Conservation (phyloP, 1,140 invertebrate genomes). For the Eumeta japonica region DNA sequence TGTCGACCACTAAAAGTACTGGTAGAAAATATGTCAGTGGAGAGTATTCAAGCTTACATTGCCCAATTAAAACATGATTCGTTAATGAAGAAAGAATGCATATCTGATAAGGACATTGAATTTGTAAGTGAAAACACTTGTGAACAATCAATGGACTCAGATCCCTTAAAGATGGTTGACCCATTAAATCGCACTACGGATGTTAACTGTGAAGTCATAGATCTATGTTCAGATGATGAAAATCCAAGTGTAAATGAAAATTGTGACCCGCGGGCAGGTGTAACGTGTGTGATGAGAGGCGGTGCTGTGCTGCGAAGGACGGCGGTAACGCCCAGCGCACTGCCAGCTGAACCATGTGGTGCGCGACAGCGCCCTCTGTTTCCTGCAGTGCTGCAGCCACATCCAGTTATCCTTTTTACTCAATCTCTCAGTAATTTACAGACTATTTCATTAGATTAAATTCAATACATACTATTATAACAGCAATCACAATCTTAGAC, state of each 20-base stretch:
- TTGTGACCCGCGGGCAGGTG: constrained; percentile 41
- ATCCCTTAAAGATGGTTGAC: constrained; percentile 26
- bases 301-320: constrained; percentile 41
- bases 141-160: constrained; percentile 23
- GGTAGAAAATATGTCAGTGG: constrained; percentile 33
- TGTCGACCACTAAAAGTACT: constrained; percentile 40
- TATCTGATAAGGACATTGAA: constrained; percentile 39
- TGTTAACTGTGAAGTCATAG: constrained; percentile 50
- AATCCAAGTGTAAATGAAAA: constrained; percentile 42
- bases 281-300: constrained; percentile 45
- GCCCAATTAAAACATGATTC: constrained; percentile 30
- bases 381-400: constrained; percentile 37
- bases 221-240: constrained; percentile 56
- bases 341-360: constrained; percentile 45
- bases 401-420: constrained; percentile 44
- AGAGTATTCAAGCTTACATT: constrained; percentile 35
- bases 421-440: constrained; percentile 47
- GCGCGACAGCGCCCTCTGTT: constrained; percentile 36
- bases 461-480: no score
- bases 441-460: constrained; percentile 48
- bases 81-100: not conserved
- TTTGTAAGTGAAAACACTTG: constrained; percentile 39
- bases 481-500: no score
- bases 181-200: constrained; percentile 10
- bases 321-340: constrained; percentile 35